Evolutionary conservation across 1,140 invertebrate species (phyloP).

Genomic region (Drosophila guanche): DNA sequence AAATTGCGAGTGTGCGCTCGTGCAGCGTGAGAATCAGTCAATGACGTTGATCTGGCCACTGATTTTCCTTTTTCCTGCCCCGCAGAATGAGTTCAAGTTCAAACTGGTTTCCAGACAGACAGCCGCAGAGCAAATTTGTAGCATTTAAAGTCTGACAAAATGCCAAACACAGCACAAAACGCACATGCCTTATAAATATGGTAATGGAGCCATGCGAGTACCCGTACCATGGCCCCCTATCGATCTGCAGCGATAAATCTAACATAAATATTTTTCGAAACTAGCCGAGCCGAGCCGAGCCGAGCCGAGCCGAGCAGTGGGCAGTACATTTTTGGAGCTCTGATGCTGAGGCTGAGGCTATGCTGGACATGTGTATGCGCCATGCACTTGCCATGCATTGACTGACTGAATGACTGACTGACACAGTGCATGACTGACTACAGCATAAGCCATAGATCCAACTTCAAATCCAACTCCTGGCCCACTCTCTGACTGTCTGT

Average conservation of each 20-base stretch:
- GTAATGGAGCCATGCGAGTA: constrained; percentile 52
- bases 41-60: constrained; percentile 1
- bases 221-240: constrained; percentile 6
- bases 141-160: constrained; percentile 71
- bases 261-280: constrained; percentile 76
- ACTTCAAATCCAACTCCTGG: constrained; percentile 14
- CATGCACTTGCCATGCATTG: constrained; percentile 73
- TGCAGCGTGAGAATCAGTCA: constrained; percentile 66
- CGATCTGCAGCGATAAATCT: constrained; percentile 60
- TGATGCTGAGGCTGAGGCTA: too few species aligned
- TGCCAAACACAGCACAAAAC: constrained; percentile 59
- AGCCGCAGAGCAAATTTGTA: constrained; percentile 63
- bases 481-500: constrained; percentile 11
- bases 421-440: constrained; percentile 50
- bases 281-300: constrained; percentile 21
- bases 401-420: constrained; percentile 41
- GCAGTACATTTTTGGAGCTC: constrained; percentile 23
- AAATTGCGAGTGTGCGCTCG: constrained; percentile 46
- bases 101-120: constrained; percentile 49
- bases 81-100: constrained; percentile 71
- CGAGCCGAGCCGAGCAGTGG: constrained; percentile 32
- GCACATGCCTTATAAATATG: constrained; percentile 71
- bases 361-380: constrained; percentile 70
- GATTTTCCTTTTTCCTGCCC: constrained; percentile 72
- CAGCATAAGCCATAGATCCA: constrained; percentile 14